Evolutionary conservation across 2,797 vertebrate genomes (phyloP).

Genomic region (Atherinosoma microstoma): DNA sequence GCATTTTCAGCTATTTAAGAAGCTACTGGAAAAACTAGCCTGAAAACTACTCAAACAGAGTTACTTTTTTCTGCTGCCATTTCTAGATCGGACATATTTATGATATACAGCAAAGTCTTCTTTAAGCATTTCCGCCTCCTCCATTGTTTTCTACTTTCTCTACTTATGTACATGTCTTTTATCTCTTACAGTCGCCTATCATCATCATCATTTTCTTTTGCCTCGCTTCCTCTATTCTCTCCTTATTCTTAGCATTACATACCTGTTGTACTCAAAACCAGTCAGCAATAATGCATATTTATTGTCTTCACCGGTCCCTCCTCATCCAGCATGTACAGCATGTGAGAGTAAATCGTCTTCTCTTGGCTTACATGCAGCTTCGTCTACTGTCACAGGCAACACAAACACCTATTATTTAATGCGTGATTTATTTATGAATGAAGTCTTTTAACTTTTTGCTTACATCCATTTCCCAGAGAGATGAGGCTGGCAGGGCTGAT

Average conservation of each 20-base stretch:
- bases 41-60: neutral
- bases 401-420: constrained; percentile 77
- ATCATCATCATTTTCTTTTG: constrained; percentile 1
- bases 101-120: neutral
- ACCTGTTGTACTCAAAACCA: constrained; percentile 54
- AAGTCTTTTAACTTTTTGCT: constrained; percentile 82
- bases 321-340: constrained; percentile 53
- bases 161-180: neutral
- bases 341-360: constrained; percentile 63
- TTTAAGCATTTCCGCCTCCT: neutral
- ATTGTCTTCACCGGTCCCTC: constrained; percentile 51
- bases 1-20: neutral
- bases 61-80: constrained; percentile 4
- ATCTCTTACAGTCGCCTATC: constrained; percentile 3
- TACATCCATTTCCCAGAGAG: constrained; percentile 77
- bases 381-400: constrained; percentile 60
- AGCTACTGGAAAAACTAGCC: neutral
- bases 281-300: constrained; percentile 69
- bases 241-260: constrained; percentile 27
- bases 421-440: constrained; percentile 83
- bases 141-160: neutral
- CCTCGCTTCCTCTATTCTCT: constrained; percentile 13
- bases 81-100: neutral
- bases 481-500: constrained; percentile 67
- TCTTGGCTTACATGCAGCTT: constrained; percentile 46